Conservation (phyloP, 2,797 vertebrate species). For the Myripristis jacobus region DNA sequence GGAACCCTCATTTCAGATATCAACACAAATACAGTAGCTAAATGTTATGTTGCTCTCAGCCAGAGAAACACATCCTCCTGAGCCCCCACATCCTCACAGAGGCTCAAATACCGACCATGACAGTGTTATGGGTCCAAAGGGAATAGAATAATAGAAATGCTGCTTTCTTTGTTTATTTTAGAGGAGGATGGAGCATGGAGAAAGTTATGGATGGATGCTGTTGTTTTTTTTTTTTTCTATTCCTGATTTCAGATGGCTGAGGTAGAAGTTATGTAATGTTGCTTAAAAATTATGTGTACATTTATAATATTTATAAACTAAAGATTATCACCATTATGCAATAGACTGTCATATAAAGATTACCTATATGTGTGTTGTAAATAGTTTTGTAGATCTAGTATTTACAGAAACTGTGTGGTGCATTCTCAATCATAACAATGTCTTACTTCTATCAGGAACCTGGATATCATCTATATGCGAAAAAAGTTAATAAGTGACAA, state of each 20-base stretch:
- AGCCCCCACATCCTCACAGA: conserved; percentile 63
- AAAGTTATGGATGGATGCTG: conserved; percentile 75
- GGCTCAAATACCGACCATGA: conserved; percentile 76
- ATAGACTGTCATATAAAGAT: conserved; percentile 93
- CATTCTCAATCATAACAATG: conserved; percentile 92
- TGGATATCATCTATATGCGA: conserved; percentile 88
- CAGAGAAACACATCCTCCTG: conserved; percentile 70
- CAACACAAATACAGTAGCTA: conserved; percentile 63
- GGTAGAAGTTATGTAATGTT: conserved; percentile 81
- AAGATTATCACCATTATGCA: conserved; percentile 90
- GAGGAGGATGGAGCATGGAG: conserved; percentile 64
- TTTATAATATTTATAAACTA: conserved; percentile 92
- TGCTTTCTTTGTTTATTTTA: conserved; percentile 77
- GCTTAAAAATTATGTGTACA: conserved; percentile 87
- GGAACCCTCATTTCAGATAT: conserved; percentile 62
- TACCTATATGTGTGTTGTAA: conserved; percentile 93
- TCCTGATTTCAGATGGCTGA: conserved; percentile 82
- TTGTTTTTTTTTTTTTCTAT: conserved; percentile 81
- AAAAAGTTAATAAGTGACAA: conserved; percentile 82
- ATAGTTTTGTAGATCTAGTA: conserved; percentile 96
- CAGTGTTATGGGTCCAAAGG: conserved; percentile 87
- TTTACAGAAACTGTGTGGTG: conserved; percentile 90
- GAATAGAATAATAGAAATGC: conserved; percentile 78
- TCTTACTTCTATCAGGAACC: conserved; percentile 93
- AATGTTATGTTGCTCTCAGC: conserved; percentile 70